These are phyloP conservation scores for Macropis europaea DNA, from an alignment of 2,888 invertebrate genomes.

Conservation along the genomic window DNA sequence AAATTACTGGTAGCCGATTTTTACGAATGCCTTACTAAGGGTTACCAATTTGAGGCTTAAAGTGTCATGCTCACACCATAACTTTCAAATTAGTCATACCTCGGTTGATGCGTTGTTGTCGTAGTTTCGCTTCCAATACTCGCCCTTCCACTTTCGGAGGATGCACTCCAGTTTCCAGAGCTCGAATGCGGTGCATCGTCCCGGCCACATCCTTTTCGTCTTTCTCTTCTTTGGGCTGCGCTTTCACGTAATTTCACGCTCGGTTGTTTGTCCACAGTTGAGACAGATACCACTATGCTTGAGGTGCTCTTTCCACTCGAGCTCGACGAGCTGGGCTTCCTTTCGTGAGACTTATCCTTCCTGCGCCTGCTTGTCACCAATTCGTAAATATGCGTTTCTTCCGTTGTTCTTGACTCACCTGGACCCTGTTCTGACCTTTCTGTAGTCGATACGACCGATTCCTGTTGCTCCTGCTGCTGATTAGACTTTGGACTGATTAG, in stretches of 20 bases:
- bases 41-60: too few relatives aligned
- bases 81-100: slow-evolving; percentile 55
- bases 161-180: slow-evolving; percentile 97
- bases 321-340: slow-evolving; percentile 89
- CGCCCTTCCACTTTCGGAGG: slow-evolving; percentile 92
- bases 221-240: slow-evolving; percentile 86
- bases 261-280: slow-evolving; percentile 66
- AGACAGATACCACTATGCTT: slow-evolving; percentile 72
- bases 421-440: slow-evolving; percentile 43
- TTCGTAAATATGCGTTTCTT: slow-evolving; percentile 85
- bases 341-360: slow-evolving; percentile 87
- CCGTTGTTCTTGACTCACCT: slow-evolving; percentile 56
- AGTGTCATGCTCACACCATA: not conserved
- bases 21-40: not conserved
- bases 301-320: slow-evolving; percentile 76
- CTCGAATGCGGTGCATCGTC: slow-evolving; percentile 94
- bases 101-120: slow-evolving; percentile 81
- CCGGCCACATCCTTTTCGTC: slow-evolving; percentile 83
- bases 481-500: slow-evolving; percentile 83
- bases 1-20: too few relatives aligned
- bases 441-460: not conserved
- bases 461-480: slow-evolving; percentile 77
- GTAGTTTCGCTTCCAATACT: slow-evolving; percentile 93
- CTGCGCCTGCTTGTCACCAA: slow-evolving; percentile 85
- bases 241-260: slow-evolving; percentile 89